phyloP scores from a whole-genome alignment of 2,113 vertebrate species.

The Cathartes aura region DNA sequence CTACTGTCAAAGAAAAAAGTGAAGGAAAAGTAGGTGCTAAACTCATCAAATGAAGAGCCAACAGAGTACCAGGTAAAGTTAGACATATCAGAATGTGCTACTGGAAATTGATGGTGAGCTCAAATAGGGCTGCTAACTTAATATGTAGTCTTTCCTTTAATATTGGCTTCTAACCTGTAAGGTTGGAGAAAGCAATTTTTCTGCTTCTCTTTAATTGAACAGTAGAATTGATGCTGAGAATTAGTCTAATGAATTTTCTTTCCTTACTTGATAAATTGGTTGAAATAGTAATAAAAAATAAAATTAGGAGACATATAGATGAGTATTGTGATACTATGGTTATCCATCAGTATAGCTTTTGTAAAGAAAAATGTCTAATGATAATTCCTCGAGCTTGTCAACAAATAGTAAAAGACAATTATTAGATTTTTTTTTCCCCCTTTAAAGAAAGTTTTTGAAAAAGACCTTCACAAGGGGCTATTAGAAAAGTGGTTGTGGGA shows the following conservation, averaged over 20 bases:
- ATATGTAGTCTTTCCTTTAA: constrained; percentile 28
- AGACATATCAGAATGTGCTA: neutral
- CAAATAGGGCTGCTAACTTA: constrained; percentile 3
- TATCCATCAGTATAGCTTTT: constrained; percentile 23
- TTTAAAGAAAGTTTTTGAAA: neutral
- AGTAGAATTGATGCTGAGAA: constrained; percentile 49
- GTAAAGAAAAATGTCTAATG: constrained; percentile 18
- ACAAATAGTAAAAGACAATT: constrained; percentile 10
- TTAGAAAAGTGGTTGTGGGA: neutral
- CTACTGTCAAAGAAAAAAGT: neutral
- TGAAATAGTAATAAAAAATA: constrained; percentile 57
- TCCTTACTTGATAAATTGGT: constrained; percentile 46
- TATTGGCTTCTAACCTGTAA: constrained; percentile 45
- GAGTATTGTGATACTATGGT: neutral
- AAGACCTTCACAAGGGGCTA: neutral
- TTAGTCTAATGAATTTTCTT: constrained; percentile 65
- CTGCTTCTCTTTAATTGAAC: constrained; percentile 56
- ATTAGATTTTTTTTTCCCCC: neutral
- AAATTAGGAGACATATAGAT: constrained; percentile 32
- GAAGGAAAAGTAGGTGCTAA: neutral
- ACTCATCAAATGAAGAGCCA: constrained; percentile 14
- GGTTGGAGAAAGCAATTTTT: constrained; percentile 54
- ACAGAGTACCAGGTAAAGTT: neutral
- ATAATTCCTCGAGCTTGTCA: constrained; percentile 31
- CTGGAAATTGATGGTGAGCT: constrained; percentile 31